phyloP scores from a whole-genome alignment of 37 sponge, comb jelly and placozoan genomes.

The Aplysina aerophoba region DNA sequence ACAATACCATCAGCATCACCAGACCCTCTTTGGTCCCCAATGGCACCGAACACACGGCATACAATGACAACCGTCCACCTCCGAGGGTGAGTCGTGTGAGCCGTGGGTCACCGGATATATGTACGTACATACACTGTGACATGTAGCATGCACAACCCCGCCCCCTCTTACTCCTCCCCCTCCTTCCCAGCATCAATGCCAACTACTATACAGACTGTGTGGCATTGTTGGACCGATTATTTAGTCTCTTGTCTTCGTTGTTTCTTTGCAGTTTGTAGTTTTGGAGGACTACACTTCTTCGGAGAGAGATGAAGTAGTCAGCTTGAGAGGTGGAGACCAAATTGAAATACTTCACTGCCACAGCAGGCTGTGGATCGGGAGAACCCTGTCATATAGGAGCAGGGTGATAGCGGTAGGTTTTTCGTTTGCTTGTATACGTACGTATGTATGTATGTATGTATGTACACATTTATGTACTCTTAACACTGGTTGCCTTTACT shows the following conservation, averaged over 20 bases:
- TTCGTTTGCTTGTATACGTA: slow-evolving; percentile 19
- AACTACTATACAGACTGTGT: neutral
- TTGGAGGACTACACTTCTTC: slow-evolving; percentile 47
- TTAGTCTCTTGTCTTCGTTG: neutral
- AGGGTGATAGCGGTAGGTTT: too few relatives aligned
- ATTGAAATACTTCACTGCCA: slow-evolving; percentile 70
- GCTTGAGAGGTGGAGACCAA: slow-evolving; percentile 62
- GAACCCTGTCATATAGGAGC: neutral
- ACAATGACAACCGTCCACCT: too few relatives aligned
- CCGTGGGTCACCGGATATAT: too few relatives aligned
- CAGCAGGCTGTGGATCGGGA: slow-evolving; percentile 60
- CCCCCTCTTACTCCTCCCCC: too few relatives aligned
- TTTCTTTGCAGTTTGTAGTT: slow-evolving; percentile 46
- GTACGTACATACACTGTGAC: neutral
- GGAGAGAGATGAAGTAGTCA: slow-evolving; percentile 18
- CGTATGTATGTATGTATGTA: neutral
- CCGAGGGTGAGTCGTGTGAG: too few relatives aligned
- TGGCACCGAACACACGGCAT: neutral
- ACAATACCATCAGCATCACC: neutral
- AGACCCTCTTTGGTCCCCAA: neutral
- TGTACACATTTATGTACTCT: neutral
- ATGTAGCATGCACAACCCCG: neutral
- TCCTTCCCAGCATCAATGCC: too few relatives aligned
- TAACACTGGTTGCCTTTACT: too few relatives aligned
- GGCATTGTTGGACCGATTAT: neutral